These are phyloP conservation scores for Heliconius melpomene DNA, from an alignment of 1,140 invertebrate genomes.

Conservation along the genomic window DNA sequence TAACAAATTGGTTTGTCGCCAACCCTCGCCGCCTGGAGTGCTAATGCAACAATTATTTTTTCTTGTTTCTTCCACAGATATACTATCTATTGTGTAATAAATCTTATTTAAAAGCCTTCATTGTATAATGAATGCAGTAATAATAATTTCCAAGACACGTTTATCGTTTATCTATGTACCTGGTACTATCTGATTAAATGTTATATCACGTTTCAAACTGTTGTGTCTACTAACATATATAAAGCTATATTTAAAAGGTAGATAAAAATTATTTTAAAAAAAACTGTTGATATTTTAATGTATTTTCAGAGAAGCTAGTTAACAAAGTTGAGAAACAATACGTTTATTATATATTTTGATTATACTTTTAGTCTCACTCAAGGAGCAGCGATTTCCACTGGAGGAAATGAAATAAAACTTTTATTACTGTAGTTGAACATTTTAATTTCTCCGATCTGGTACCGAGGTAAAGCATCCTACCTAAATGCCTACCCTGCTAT, in stretches of 20 bases:
- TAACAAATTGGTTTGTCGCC: constrained; percentile 70
- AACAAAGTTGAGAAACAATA: neutral
- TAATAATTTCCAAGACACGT: neutral
- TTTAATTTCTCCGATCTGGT: too few relatives aligned
- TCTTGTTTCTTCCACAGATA: constrained; percentile 39
- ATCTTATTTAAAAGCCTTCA: constrained; percentile 12
- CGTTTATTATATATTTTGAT: neutral
- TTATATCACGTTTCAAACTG: neutral
- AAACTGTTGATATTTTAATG: neutral
- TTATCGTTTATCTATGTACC: neutral
- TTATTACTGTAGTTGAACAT: too few relatives aligned
- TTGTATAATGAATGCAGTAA: constrained; percentile 12
- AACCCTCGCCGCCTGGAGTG: constrained; percentile 51
- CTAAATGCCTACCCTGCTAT: too few relatives aligned
- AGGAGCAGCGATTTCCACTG: too few relatives aligned
- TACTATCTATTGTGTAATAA: constrained; percentile 23
- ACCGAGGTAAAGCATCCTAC: too few relatives aligned
- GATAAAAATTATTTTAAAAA: neutral
- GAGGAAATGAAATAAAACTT: too few relatives aligned
- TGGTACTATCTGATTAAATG: neutral
- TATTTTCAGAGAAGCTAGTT: too few relatives aligned
- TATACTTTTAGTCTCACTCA: neutral
- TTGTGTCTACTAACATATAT: neutral
- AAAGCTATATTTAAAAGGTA: neutral
- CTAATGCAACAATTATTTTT: constrained; percentile 42